Base-by-base conservation (phyloP, 2,797 vertebrate species). In the Lepus oiostolus region DNA sequence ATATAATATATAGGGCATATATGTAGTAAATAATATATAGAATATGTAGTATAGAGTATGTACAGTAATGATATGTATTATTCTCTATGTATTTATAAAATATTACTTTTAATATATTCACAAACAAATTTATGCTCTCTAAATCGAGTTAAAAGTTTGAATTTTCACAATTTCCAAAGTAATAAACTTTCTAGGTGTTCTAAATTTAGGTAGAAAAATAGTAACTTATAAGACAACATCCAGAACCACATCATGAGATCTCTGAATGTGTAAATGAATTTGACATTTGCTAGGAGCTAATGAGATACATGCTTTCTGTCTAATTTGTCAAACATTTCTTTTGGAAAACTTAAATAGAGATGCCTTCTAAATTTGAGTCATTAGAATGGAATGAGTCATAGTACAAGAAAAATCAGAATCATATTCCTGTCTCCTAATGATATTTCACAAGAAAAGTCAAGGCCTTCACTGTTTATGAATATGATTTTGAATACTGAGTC, bases 201-300 rank as follows among this genome's bases (percentile, higher is more conserved):
- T 93, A 95, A 94, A 93, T 71, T 94, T 91, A 77, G 21, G 7
- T 91, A 75, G 81, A 93, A 97, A 21, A 95, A 95, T 85, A 91
- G 24, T 58, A 90, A 87, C 75, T 92, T 96, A 58, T 47, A 77
- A 81, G 58, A 88, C 95, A 94, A 85, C 22, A 93, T 80, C 60
- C 30, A 93, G 83, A 93, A 94, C 87, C n/a, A 35, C 32, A 85
- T 93, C 42, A 92, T 90, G 85, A 96, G 63, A 63, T 89, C 38
- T 89, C 72, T 77, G 80, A 93, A 92, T 62, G 72, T 97, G 79
- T 88, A 95, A 96, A 94, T 93, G 62, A 89, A 58, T 91, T 62
- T 95, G 95, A 79, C 74, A 80, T 96, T 91, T 96, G 19, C 22
- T 62, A 88, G 81, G 54, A 91, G 13, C 52, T 96, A 96, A 87